Evolutionary conservation across 2,797 vertebrate species (phyloP).

Genomic region (Macropus fuliginosus): DNA sequence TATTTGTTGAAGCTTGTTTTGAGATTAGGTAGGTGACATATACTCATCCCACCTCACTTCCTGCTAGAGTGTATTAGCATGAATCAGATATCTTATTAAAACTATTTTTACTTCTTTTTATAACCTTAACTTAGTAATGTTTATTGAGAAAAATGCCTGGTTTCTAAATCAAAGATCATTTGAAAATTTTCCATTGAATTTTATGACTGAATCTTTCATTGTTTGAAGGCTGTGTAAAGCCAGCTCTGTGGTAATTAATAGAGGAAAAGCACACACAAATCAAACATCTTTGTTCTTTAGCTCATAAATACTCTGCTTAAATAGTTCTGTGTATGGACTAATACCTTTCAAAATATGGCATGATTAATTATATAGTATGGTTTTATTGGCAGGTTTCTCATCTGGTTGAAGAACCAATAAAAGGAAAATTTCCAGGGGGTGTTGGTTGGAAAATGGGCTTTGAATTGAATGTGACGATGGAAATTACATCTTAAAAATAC

Average conservation of each 20-base stretch:
- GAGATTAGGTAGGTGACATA: neutral
- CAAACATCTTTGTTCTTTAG: neutral
- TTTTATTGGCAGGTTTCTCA: neutral
- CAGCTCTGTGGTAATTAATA: neutral
- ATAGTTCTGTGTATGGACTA: neutral
- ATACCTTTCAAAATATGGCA: neutral
- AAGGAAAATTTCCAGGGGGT: neutral
- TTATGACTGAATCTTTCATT: neutral
- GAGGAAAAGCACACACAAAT: neutral
- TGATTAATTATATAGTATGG: neutral
- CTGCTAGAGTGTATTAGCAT: neutral
- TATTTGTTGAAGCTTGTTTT: neutral
- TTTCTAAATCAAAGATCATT: neutral
- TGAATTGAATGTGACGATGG: neutral
- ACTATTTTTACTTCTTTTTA: neutral
- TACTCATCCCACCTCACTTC: neutral
- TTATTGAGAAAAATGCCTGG: neutral
- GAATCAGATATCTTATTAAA: neutral
- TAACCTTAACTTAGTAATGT: neutral
- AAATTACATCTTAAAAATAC: neutral
- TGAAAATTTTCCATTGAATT: neutral
- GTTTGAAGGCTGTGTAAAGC: neutral
- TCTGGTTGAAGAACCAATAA: neutral
- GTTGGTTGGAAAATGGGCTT: neutral
- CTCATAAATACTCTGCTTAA: neutral